Evolutionary conservation across 2,888 invertebrate genomes (phyloP).

Genomic region (Taenaris catops): DNA sequence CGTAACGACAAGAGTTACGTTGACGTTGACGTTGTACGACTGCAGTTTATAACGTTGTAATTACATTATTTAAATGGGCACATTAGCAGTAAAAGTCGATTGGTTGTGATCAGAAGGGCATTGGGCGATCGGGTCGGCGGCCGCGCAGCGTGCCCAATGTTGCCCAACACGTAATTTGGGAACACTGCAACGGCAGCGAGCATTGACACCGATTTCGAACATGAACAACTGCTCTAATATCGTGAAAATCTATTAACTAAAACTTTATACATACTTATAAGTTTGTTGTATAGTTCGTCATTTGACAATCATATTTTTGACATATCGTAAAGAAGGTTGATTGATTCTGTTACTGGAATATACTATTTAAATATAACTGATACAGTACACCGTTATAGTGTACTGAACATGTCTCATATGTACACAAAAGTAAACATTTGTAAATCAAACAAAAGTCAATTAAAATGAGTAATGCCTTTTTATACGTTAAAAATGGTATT

Average conservation of each 20-base stretch:
- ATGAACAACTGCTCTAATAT: slow-evolving; percentile 50
- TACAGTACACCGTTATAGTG: no score
- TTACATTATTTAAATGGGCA: slow-evolving; percentile 19
- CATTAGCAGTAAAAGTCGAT: slow-evolving; percentile 40
- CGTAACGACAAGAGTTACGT: slow-evolving; percentile 3
- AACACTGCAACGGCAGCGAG: slow-evolving; percentile 76
- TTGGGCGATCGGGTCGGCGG: slow-evolving; percentile 44
- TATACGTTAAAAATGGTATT: no score
- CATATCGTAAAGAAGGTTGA: no score
- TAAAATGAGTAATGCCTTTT: no score
- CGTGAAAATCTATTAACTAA: slow-evolving; percentile 9
- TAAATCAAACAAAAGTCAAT: no score
- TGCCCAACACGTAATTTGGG: slow-evolving; percentile 73
- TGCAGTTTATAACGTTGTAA: slow-evolving; percentile 4
- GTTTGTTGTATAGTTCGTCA: no score
- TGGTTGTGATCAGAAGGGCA: slow-evolving; percentile 57
- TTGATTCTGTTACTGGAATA: no score
- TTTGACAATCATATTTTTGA: no score
- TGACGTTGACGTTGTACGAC: slow-evolving; percentile 1
- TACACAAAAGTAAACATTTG: no score
- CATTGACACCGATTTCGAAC: slow-evolving; percentile 74
- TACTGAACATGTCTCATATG: no score
- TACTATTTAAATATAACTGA: no score
- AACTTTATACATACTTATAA: no score
- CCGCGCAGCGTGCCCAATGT: slow-evolving; percentile 38